Base-by-base conservation (phyloP, 2,888 invertebrate genomes). In the Harmothoe impar region DNA sequence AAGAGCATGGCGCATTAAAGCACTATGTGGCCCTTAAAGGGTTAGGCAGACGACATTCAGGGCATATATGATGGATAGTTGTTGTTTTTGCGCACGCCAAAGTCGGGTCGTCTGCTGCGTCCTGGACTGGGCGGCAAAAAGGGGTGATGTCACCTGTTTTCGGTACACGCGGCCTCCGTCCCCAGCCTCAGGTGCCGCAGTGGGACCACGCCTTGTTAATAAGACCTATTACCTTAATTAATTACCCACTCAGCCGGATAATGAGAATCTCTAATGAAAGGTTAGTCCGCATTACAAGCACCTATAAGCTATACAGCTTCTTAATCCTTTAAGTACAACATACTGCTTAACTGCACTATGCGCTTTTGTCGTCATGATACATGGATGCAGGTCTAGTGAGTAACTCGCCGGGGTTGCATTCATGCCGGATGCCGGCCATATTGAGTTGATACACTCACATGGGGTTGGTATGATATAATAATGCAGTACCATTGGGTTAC, bases 201-300 rank as follows among this genome's bases (percentile, higher is more conserved):
- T 72, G 31, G 72, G 72, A 29, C 25, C 72, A 72, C 72, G 31
- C 72, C 72, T 72, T 25, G 72, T 25, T 72, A 72, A 72, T 72
- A 29, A 29, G 72, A 29, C 29, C 72, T 3, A 72, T 72, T 72
- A 72, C 31, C 72, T 72, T 72, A 72, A 72, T 72, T 25, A 29
- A 72, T 72, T 72, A 72, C 72, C 72, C 72, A 72, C 72, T 72
- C 72, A 72, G 29, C 29, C 17, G 5, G 29, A 3, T 72, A 72
- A 72, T 72, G 72, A 72, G 29, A 17, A 23, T 25, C 29, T 25
- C 72, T 72, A 72, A 72, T 72, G 72, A 29, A 15, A 62, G 62
- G 12, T 62, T 20, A 62, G 62, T 20, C 62, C 62, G 3, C 62
- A 43, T 43, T 43, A 43, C 43, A 43, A 43, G 43, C 43, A 43